Evolutionary conservation across 2,888 invertebrate genomes (phyloP).

Genomic region (Nomada hirtipes): DNA sequence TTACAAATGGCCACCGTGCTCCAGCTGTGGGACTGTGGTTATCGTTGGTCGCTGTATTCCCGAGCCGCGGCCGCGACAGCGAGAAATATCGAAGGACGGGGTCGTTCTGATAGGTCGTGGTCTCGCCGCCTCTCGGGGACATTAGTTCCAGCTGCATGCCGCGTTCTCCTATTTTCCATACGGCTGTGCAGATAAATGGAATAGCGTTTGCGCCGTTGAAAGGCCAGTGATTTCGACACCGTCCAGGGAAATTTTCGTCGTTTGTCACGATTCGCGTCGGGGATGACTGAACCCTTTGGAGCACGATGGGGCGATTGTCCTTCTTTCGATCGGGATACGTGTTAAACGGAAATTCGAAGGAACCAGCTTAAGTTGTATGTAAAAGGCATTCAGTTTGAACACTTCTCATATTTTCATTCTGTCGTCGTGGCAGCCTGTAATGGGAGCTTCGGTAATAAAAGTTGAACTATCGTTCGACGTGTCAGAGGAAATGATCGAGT

Average conservation of each 20-base stretch:
- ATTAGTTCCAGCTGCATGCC: conserved; percentile 24
- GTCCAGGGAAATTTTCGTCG: background rate
- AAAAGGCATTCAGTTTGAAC: no score
- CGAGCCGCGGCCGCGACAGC: conserved; percentile 22
- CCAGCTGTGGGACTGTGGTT: conserved; percentile 21
- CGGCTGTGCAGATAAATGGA: conserved; percentile 16
- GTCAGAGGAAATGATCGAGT: conserved; percentile 32
- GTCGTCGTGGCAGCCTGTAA: no score
- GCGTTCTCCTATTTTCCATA: background rate
- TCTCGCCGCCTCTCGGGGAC: conserved; percentile 1
- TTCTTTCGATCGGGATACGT: no score
- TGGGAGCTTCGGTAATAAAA: no score
- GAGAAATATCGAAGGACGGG: conserved; percentile 34
- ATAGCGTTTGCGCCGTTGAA: background rate
- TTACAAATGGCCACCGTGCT: conserved; percentile 31
- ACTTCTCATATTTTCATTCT: no score
- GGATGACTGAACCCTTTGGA: no score
- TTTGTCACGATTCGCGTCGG: background rate
- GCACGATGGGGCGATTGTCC: background rate
- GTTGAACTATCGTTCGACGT: no score
- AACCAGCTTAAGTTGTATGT: no score
- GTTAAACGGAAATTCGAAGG: no score
- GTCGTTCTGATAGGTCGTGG: conserved; percentile 19
- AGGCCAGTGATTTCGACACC: conserved; percentile 20
- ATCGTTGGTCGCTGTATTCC: conserved; percentile 38